Conservation (phyloP, 2,888 invertebrate species). For the Stenchaetothrips biformis region DNA sequence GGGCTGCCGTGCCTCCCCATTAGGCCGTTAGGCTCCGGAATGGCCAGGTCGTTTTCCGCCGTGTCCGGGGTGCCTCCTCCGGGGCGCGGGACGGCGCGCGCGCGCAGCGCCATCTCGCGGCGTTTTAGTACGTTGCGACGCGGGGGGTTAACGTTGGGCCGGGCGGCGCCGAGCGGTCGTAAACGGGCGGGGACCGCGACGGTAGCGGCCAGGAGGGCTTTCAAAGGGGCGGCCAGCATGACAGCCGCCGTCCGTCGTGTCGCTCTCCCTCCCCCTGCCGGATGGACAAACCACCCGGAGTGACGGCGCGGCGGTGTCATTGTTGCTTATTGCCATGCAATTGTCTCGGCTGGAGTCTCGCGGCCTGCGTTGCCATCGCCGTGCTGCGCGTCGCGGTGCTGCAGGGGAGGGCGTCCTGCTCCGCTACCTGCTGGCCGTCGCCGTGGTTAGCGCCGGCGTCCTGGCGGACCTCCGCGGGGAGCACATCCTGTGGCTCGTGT, state of each 20-base stretch:
- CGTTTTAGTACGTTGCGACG: not conserved
- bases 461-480: not conserved
- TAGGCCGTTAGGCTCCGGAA: not conserved
- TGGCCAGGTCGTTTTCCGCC: not conserved
- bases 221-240: too few relatives aligned
- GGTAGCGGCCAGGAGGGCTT: too few relatives aligned
- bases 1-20: not conserved
- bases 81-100: not conserved
- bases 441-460: not conserved
- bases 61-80: not conserved
- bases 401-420: not conserved
- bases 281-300: too few relatives aligned
- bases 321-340: conserved; percentile 5
- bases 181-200: too few relatives aligned
- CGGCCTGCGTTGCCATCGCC: not conserved
- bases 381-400: not conserved
- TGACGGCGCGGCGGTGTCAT: not conserved
- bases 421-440: not conserved
- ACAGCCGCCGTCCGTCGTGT: too few relatives aligned
- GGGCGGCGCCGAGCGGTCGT: too few relatives aligned
- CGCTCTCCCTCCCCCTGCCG: too few relatives aligned
- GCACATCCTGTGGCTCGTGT: conserved; percentile 3
- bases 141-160: not conserved
- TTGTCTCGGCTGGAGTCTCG: not conserved
- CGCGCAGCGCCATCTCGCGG: not conserved